Base-by-base conservation (phyloP, 1,140 invertebrate genomes). In the Bilobella aurantiaca region DNA sequence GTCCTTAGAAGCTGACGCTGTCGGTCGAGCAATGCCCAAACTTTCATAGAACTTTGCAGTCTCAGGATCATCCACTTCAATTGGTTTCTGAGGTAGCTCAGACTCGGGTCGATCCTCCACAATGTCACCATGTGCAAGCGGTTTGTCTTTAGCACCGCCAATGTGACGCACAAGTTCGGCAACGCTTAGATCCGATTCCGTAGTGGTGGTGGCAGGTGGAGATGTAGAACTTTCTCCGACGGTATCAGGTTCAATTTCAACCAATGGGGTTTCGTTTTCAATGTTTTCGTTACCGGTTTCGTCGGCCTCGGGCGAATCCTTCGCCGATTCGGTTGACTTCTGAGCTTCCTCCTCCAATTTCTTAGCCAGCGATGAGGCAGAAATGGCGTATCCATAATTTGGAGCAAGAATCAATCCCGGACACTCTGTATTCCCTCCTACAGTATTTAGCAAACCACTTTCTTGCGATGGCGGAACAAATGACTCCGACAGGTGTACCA, bases 311-410 rank as follows among this genome's bases (percentile, higher is more conserved):
- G 29, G 34, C 53, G 49, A 37, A 29, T 64, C 29, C 28, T 60
- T 34, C 29, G 31, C 23, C 1, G 58, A 53, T 3, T 53, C 47
- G 49, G 21, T 23, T 28, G 53, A 47, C 57, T 31, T 65, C 56
- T 32, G 28, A 49, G 31, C 25, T 18, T 3, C 29, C 23, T 64
- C 56, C 5, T 34, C 32, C 5, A n/a, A 27, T 27, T 61, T 53
- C 21, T 47, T 53, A 3, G 3, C 27, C 1, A 64, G n/a, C 2
- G 25, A 25, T 1, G 70, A 69, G 25, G 62, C 30, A 28, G 60
- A 53, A 27, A 69, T 66, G 34, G 63, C 71, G 61, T 72, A 72
- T 21, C 71, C 71, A 63, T 72, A 72, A 68, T 68, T 69, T 1
- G 71, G 64, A 12, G 68, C 68, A 14, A 72, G 57, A 47, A 69